Conservation (phyloP, 2,797 vertebrate species). For the Chloroceryle amazona region DNA sequence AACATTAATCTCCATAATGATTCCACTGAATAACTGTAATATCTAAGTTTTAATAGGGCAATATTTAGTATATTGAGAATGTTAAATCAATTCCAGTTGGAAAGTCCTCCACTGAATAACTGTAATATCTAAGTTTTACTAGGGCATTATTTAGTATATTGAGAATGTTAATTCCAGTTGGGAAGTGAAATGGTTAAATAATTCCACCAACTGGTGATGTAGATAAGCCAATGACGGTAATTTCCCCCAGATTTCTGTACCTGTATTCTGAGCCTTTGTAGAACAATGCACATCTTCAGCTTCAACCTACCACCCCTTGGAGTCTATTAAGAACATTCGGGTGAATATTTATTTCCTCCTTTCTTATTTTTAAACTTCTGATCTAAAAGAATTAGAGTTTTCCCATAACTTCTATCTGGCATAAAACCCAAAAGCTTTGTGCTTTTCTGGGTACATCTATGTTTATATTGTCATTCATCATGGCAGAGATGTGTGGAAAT, state of each 20-base stretch:
- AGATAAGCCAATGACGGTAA: background rate
- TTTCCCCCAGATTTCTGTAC: background rate
- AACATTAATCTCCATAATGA: background rate
- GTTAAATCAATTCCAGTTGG: background rate
- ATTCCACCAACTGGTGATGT: background rate
- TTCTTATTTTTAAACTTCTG: background rate
- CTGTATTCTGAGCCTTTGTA: background rate
- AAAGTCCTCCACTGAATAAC: background rate
- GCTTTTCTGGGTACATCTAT: constrained; percentile 1
- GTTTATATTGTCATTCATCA: constrained; percentile 47
- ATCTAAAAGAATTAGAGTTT: constrained; percentile 8
- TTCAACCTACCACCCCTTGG: background rate
- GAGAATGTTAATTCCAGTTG: background rate
- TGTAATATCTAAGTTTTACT: background rate
- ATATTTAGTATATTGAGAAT: background rate
- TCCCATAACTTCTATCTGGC: background rate
- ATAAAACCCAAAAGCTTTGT: constrained; percentile 4
- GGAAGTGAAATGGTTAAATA: background rate
- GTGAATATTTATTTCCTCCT: background rate
- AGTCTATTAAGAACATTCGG: background rate
- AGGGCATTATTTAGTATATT: background rate
- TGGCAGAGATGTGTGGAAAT: constrained; percentile 31
- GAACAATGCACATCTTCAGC: background rate
- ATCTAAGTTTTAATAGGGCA: background rate
- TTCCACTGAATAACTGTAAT: background rate